Conservation (phyloP, 1,140 invertebrate species). For the Kradibia gibbosae region DNA sequence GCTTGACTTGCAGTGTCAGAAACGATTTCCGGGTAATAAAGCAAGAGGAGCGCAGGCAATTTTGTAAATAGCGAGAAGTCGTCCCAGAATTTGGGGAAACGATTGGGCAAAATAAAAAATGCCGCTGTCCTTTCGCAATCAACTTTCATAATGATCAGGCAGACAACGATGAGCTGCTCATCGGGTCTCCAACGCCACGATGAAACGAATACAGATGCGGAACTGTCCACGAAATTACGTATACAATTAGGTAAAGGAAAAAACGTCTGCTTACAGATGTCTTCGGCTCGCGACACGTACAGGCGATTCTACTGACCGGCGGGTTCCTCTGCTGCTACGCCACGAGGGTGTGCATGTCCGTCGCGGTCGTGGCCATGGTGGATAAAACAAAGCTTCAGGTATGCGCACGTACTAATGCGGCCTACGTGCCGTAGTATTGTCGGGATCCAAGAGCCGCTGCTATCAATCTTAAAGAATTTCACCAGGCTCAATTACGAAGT, state of each 20-base stretch:
- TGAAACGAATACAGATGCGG: not conserved
- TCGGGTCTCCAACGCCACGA: not conserved
- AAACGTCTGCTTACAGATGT: conserved; percentile 45
- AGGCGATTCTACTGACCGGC: conserved; percentile 77
- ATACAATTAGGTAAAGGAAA: not conserved
- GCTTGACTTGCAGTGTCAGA: too few species aligned
- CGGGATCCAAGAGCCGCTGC: too few species aligned
- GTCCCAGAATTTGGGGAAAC: not conserved
- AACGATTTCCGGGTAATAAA: not conserved
- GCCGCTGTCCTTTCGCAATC: not conserved
- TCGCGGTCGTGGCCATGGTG: conserved; percentile 83
- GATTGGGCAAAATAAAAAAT: not conserved
- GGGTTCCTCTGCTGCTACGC: conserved; percentile 78
- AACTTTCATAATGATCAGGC: not conserved
- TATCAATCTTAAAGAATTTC: too few species aligned
- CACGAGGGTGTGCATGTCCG: conserved; percentile 79
- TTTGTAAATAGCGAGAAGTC: not conserved
- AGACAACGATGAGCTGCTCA: not conserved
- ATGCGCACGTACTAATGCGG: not conserved
- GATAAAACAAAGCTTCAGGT: conserved; percentile 57
- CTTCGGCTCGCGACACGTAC: conserved; percentile 79
- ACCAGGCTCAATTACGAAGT: too few species aligned
- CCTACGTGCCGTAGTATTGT: too few species aligned
- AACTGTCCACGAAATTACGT: not conserved
- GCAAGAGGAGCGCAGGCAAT: too few species aligned